Evolutionary conservation across 2,888 invertebrate species (phyloP).

Genomic region (Eledone cirrhosa): DNA sequence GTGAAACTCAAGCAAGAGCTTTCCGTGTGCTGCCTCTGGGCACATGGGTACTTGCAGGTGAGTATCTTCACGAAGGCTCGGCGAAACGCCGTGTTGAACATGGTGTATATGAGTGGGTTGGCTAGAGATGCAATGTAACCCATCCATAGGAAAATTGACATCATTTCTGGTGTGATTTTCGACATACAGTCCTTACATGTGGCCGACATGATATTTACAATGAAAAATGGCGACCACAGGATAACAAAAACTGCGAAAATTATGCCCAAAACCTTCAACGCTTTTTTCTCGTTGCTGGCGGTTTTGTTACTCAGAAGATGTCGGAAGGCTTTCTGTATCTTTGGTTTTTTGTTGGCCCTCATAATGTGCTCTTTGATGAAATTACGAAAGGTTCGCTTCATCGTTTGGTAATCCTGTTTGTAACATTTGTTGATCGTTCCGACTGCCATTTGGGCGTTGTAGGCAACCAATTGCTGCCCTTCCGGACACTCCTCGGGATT

Average conservation of each 20-base stretch:
- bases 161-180: conserved; percentile 51
- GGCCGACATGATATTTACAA: conserved; percentile 60
- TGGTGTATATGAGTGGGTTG: conserved; percentile 66
- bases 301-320: conserved; percentile 53
- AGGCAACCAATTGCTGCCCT: conserved; percentile 35
- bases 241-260: conserved; percentile 65
- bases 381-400: conserved; percentile 7
- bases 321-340: conserved; percentile 5
- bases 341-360: not conserved
- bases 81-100: conserved; percentile 66
- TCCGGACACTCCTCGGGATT: not conserved
- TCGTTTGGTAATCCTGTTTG: conserved; percentile 44
- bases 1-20: conserved; percentile 43
- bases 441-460: conserved; percentile 29
- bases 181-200: conserved; percentile 53
- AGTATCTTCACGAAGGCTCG: conserved; percentile 61
- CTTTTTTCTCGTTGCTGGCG: conserved; percentile 63
- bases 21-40: conserved; percentile 34
- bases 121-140: conserved; percentile 64
- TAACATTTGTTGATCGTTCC: conserved; percentile 34
- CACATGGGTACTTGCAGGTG: conserved; percentile 42
- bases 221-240: conserved; percentile 66
- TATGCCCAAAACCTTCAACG: conserved; percentile 66
- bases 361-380: not conserved
- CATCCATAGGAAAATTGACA: conserved; percentile 64